These are phyloP conservation scores for Triplophysa yarkandensis DNA, from an alignment of 2,797 vertebrate genomes.

Conservation along the genomic window DNA sequence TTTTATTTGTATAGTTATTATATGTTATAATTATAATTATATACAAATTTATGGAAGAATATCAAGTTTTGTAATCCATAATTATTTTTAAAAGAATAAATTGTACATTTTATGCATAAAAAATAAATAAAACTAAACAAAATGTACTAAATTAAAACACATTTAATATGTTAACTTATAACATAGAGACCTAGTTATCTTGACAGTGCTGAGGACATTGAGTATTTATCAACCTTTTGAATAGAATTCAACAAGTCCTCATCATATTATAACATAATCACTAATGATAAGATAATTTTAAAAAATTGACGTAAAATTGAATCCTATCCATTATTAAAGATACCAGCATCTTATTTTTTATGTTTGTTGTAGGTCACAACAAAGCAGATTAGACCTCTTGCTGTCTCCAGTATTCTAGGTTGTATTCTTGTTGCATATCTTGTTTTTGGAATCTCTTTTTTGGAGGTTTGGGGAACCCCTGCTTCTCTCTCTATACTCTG, in stretches of 20 bases:
- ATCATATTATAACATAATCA: constrained; percentile 2
- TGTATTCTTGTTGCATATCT: constrained; percentile 56
- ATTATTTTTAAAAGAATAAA: no score
- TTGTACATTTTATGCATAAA: no score
- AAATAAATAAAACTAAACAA: no score
- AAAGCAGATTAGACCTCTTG: constrained; percentile 30
- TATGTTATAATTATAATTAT: no score
- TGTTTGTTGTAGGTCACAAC: constrained; percentile 4
- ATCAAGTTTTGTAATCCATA: no score
- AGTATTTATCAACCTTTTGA: neutral
- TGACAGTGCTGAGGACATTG: neutral
- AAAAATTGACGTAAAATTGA: constrained; percentile 11
- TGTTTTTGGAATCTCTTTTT: constrained; percentile 51
- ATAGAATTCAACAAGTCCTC: neutral
- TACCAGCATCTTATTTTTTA: neutral
- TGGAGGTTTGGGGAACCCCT: constrained; percentile 22
- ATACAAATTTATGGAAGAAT: no score
- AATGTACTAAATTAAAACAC: neutral
- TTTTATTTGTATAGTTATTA: no score
- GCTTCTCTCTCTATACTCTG: constrained; percentile 33
- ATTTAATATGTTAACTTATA: neutral
- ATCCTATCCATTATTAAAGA: constrained; percentile 11
- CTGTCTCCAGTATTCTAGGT: neutral
- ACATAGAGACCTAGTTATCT: neutral
- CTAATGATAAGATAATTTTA: constrained; percentile 33